A percentile compares a stretch with the other conserved stretches of the same genome.
phyloP scores from a whole-genome alignment of 2,113 vertebrate genomes.

The Triplophysa rosa region DNA sequence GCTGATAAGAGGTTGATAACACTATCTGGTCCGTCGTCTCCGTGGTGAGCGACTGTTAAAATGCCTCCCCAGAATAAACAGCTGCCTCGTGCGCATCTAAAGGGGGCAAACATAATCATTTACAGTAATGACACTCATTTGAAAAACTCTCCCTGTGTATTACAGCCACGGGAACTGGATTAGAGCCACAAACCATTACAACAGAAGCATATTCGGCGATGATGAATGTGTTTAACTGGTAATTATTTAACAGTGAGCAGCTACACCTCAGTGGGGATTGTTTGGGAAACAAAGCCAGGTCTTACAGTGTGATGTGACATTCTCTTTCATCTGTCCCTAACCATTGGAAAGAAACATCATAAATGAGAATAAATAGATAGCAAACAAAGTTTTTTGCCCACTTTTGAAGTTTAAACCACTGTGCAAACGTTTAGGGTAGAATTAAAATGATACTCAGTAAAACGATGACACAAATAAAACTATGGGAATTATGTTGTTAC shows the following conservation, averaged over 20 bases:
- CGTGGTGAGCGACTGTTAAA: not conserved
- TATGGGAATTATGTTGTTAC: no score
- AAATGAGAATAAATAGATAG: no score
- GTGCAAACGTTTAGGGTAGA: no score
- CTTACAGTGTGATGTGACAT: not conserved
- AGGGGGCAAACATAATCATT: conserved; percentile 44
- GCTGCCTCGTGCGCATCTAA: conserved; percentile 30
- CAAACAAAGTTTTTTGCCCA: no score
- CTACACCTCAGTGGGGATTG: conserved; percentile 39
- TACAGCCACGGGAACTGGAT: conserved; percentile 40
- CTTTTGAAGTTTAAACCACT: no score
- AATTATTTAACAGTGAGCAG: conserved; percentile 38
- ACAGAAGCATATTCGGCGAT: conserved; percentile 11
- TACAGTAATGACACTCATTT: conserved; percentile 41
- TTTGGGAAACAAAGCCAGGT: conserved; percentile 40
- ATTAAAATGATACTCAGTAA: no score
- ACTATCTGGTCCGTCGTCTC: conserved; percentile 9
- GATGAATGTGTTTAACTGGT: conserved; percentile 38
- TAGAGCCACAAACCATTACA: conserved; percentile 30
- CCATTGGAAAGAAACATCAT: not conserved
- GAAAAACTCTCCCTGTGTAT: conserved; percentile 37
- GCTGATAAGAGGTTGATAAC: not conserved
- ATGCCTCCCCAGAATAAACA: conserved; percentile 21
- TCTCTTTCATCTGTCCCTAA: not conserved
- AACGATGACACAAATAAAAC: no score